Evolutionary conservation across 2,888 invertebrate species (phyloP), one percentile per base, ranked within the genome.

Genomic region (Cylloceria caligata): DNA sequence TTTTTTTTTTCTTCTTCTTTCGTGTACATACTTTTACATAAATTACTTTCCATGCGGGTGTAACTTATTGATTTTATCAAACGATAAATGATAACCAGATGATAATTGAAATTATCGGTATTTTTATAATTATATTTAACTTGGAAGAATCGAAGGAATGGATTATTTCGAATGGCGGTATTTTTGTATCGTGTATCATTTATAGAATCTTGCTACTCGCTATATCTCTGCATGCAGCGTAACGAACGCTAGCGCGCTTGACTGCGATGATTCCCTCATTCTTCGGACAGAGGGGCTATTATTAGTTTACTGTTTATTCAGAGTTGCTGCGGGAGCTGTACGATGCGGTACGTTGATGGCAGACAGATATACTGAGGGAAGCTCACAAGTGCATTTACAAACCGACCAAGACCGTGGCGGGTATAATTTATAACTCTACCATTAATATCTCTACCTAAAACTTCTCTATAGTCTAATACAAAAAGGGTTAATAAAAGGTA

Each of bases 281-380:
- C 57, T 55, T 69, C 74, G 79, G 36, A 82, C 82, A 74, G 75
- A 65, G 67, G 36, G 19, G 49, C 82, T 82, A 82, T 82, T 82
- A 82, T 82, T 82, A 82, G 82, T 79, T 72, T 67, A 49, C 75
- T 82, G 82, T 82, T 82, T 82, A 82, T 82, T 82, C 82, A 82
- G 82, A 52, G 71, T 75, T 42, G 55, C 55, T 16, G 69, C 73
- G 45, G 27, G 47, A 73, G 36, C 73, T 13, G 21, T 45, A 36
- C 49, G 34, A 47, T n/a, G 62, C 49, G 30, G 19, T 11, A 19
- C 49, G 47, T 62, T 34, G 73, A n/a, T n/a, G n/a, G 49, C 49
- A 36, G 34, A 34, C 60, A 60, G 36, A 72, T 71, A 55, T 57
- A 62, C 42, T 27, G 62, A 21, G 19, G 27, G 45, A 36, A 71